Evolutionary conservation across 2,888 invertebrate genomes (phyloP).

Genomic region (Himalopsyche tibetana): DNA sequence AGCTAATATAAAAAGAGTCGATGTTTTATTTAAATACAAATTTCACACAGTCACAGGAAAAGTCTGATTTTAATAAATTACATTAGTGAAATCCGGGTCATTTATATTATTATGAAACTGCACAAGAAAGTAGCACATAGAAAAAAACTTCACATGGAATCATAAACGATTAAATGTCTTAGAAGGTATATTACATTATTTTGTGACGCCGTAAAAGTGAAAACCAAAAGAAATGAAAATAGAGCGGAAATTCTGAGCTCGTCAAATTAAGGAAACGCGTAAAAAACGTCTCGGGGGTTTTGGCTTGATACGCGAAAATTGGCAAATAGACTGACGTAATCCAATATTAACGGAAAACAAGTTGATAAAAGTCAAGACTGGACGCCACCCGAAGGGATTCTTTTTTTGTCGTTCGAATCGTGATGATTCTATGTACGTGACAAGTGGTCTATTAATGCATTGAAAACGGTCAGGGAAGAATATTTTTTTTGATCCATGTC

Average conservation of each 20-base stretch:
- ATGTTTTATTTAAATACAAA: too few relatives aligned
- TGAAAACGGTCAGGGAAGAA: too few relatives aligned
- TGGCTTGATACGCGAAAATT: constrained; percentile 29
- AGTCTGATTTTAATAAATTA: too few relatives aligned
- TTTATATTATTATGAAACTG: too few relatives aligned
- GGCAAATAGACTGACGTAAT: constrained; percentile 16
- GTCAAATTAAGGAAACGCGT: constrained; percentile 19
- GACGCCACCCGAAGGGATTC: not conserved
- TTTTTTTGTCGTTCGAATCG: not conserved
- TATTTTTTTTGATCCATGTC: too few relatives aligned
- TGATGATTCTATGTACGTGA: too few relatives aligned
- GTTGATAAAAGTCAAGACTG: not conserved
- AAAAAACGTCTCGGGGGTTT: not conserved
- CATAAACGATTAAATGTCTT: not conserved
- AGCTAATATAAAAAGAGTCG: too few relatives aligned
- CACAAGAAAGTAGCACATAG: too few relatives aligned
- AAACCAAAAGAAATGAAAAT: not conserved
- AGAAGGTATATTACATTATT: not conserved
- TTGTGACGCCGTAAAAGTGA: not conserved
- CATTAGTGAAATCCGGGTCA: too few relatives aligned
- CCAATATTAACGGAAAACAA: constrained; percentile 21
- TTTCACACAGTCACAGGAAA: too few relatives aligned
- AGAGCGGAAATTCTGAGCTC: not conserved
- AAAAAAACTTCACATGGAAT: not conserved
- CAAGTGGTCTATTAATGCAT: too few relatives aligned